phyloP scores from a whole-genome alignment of 1,140 invertebrate species.

The Aphis gossypii region DNA sequence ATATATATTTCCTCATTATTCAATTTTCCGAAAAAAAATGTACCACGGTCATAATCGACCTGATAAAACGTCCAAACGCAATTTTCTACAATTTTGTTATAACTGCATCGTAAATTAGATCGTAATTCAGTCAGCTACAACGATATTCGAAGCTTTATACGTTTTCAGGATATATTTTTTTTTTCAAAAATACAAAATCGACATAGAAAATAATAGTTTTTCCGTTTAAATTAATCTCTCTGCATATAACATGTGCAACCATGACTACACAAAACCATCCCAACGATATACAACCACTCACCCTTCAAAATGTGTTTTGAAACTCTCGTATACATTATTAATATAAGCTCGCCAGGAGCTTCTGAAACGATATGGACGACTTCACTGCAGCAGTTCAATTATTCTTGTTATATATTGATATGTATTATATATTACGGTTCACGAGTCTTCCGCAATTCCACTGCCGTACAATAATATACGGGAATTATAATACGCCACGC shows the following conservation, averaged over 20 bases:
- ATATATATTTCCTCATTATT: not conserved
- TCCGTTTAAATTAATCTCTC: not conserved
- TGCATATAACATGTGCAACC: not conserved
- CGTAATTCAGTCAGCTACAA: not conserved
- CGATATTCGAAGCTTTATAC: not conserved
- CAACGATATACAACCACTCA: not conserved
- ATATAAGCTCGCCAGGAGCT: not conserved
- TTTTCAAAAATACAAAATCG: not conserved
- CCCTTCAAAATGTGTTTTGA: not conserved
- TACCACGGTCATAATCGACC: not conserved
- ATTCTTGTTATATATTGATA: not conserved
- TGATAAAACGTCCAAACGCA: not conserved
- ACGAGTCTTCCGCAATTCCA: not conserved
- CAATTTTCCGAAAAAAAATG: not conserved
- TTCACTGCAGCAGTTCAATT: not conserved
- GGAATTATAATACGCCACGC: not conserved
- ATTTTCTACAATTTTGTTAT: not conserved
- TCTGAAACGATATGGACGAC: not conserved
- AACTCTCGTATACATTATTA: not conserved
- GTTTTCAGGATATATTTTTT: not conserved
- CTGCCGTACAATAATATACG: not conserved
- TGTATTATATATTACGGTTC: not conserved
- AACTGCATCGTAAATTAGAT: not conserved
- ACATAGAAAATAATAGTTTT: not conserved
- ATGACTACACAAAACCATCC: not conserved